Conservation (phyloP, 2,888 invertebrate species). For the Cremastinae sp. region DNA sequence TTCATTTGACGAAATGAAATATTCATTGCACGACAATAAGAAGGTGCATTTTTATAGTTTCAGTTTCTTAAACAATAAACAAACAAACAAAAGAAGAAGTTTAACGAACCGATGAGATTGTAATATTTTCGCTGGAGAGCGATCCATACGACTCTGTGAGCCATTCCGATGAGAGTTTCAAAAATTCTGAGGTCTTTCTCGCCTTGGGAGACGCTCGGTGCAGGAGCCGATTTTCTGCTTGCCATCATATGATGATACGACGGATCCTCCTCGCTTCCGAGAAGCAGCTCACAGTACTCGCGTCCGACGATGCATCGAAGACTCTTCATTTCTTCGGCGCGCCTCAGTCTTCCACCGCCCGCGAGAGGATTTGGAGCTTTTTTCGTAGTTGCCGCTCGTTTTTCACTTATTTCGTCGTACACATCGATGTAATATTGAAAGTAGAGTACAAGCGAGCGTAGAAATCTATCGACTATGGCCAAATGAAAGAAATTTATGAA, state of each 20-base stretch:
- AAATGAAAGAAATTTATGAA: conserved; percentile 84
- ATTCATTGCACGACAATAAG: no score
- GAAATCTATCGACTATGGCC: conserved; percentile 84
- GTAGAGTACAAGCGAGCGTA: conserved; percentile 84
- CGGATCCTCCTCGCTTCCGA: conserved; percentile 78
- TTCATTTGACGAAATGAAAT: conserved; percentile 1
- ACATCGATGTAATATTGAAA: conserved; percentile 85
- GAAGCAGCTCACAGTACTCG: conserved; percentile 84
- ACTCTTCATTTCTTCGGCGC: conserved; percentile 82
- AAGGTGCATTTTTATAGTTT: no score
- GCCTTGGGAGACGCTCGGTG: conserved; percentile 82
- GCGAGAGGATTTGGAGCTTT: conserved; percentile 74
- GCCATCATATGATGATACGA: conserved; percentile 83
- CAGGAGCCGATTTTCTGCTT: conserved; percentile 78
- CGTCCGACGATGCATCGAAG: conserved; percentile 84
- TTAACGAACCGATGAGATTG: conserved; percentile 82
- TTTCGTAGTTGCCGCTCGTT: conserved; percentile 80
- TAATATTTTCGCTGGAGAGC: conserved; percentile 84
- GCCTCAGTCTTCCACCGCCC: conserved; percentile 68
- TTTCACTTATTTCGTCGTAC: conserved; percentile 82
- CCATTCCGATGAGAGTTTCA: conserved; percentile 83
- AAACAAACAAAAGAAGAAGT: not conserved
- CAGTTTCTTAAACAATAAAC: not conserved
- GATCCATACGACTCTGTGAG: conserved; percentile 85
- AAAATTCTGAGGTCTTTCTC: conserved; percentile 85